These are phyloP conservation scores for Acanthochromis polyacanthus DNA, from an alignment of 2,113 vertebrate genomes.

Conservation along the genomic window DNA sequence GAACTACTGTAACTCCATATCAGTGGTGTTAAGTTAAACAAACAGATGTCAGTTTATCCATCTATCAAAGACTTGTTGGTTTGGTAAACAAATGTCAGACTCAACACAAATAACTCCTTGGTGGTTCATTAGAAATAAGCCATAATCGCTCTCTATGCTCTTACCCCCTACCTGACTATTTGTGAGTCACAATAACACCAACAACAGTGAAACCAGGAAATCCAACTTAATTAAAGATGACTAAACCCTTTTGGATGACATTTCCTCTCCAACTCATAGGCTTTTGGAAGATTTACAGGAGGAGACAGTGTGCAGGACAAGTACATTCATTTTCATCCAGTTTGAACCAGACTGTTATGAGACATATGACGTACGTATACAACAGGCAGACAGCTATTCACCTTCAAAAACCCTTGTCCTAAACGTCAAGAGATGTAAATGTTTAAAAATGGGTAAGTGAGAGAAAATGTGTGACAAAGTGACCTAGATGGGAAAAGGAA, in stretches of 20 bases:
- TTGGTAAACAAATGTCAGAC: slow-evolving; percentile 48
- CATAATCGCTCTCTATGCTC: neutral
- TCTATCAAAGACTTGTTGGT: too few relatives aligned
- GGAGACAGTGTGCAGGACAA: slow-evolving; percentile 20
- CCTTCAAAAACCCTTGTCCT: neutral
- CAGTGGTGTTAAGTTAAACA: slow-evolving; percentile 30
- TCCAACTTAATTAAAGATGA: slow-evolving; percentile 37
- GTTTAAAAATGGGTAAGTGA: slow-evolving; percentile 3
- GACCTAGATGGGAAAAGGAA: neutral
- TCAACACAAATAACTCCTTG: slow-evolving; percentile 14
- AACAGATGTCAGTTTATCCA: slow-evolving; percentile 12
- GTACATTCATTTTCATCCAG: slow-evolving; percentile 31
- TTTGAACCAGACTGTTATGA: slow-evolving; percentile 19
- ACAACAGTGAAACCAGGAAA: slow-evolving; percentile 33
- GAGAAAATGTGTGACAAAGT: slow-evolving; percentile 4
- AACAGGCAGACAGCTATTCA: neutral
- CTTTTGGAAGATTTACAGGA: slow-evolving; percentile 26
- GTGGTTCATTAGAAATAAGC: slow-evolving; percentile 18
- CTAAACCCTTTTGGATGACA: slow-evolving; percentile 18
- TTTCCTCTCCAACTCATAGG: slow-evolving; percentile 18
- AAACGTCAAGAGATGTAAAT: slow-evolving; percentile 13
- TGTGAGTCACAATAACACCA: slow-evolving; percentile 22
- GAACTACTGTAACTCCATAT: slow-evolving; percentile 8
- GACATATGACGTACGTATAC: neutral
- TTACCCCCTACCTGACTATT: neutral